A percentile compares a stretch with the other conserved stretches of the same genome.
phyloP scores from a whole-genome alignment of 2,797 vertebrate species.

The Chrysocyon brachyurus region DNA sequence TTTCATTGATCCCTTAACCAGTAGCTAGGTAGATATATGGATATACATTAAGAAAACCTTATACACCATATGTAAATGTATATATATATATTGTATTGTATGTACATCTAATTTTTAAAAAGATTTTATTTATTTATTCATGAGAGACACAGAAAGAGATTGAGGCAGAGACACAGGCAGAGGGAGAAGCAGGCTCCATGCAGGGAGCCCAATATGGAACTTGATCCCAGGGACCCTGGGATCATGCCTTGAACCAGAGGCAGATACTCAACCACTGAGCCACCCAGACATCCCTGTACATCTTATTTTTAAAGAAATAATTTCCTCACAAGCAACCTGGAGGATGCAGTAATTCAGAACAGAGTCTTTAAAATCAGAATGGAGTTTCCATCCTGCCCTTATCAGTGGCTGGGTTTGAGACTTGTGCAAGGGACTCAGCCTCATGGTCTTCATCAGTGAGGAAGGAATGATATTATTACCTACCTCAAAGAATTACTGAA shows the following conservation, averaged over 20 bases:
- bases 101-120: background rate
- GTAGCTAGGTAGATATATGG: background rate
- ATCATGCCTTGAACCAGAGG: too few species aligned
- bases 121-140: too few species aligned
- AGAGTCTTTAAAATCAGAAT: conserved; percentile 19
- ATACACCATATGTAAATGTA: background rate
- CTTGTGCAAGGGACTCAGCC: background rate
- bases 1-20: background rate
- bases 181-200: too few species aligned
- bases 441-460: background rate
- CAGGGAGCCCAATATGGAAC: too few species aligned
- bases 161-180: too few species aligned
- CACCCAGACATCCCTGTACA: background rate
- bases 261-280: too few species aligned
- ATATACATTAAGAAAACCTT: background rate
- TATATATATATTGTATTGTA: background rate
- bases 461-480: background rate
- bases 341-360: background rate
- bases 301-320: background rate
- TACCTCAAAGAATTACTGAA: background rate
- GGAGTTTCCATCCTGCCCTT: background rate
- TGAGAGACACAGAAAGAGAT: too few species aligned
- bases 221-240: too few species aligned
- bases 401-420: background rate
- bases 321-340: background rate